Conservation (phyloP, 2,888 invertebrate genomes). For the Heliconius charithonia region DNA sequence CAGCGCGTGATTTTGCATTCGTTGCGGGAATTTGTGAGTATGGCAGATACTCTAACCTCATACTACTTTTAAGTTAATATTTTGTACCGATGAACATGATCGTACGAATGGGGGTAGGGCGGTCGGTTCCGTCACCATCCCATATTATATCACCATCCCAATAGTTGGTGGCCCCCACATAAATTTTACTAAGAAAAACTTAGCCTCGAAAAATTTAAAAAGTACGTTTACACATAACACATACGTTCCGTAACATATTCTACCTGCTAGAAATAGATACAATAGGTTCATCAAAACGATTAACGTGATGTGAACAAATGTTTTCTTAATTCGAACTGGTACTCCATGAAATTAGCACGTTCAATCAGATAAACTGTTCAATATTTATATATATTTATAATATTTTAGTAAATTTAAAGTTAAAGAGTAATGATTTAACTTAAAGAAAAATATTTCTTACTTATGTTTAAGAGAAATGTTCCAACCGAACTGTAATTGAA, state of each 20-base stretch:
- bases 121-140: too few species aligned
- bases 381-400: not conserved
- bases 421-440: too few species aligned
- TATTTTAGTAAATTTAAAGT: not conserved
- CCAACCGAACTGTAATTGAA: not conserved
- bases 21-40: not conserved
- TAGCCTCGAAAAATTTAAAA: too few species aligned
- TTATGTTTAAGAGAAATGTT: too few species aligned
- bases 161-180: too few species aligned
- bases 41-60: constrained; percentile 5
- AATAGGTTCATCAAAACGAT: not conserved
- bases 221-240: too few species aligned
- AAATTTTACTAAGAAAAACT: too few species aligned
- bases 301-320: not conserved
- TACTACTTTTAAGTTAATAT: not conserved
- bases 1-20: constrained; percentile 8
- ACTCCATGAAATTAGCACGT: not conserved
- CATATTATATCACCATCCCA: too few species aligned
- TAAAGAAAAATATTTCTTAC: too few species aligned
- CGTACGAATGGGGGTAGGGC: too few species aligned
- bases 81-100: not conserved
- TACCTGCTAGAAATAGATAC: too few species aligned
- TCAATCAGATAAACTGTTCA: not conserved
- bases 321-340: not conserved
- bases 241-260: too few species aligned